Evolutionary conservation across 2,797 vertebrate species (phyloP).

Genomic region (Clarias platycephalus): DNA sequence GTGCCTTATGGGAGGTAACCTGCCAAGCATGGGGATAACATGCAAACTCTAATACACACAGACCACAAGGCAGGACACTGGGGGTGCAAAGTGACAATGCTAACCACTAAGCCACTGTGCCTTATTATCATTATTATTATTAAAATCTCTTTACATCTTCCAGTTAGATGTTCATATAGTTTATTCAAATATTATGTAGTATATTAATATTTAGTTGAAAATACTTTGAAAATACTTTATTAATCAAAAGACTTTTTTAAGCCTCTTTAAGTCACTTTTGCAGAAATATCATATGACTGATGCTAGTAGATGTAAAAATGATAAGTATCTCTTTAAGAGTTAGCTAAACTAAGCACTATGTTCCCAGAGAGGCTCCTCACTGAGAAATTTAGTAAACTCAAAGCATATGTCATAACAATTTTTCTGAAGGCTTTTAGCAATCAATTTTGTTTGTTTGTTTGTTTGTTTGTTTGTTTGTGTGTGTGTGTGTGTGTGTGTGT

Average conservation of each 20-base stretch:
- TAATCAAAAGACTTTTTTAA: background rate
- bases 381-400: slow-evolving; percentile 38
- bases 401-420: slow-evolving; percentile 27
- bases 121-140: background rate
- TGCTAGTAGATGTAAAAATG: slow-evolving; percentile 38
- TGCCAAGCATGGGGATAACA: no score
- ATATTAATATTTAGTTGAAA: background rate
- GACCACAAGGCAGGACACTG: no score
- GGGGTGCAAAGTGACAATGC: no score
- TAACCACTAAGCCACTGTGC: no score
- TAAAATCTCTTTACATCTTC: background rate
- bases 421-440: background rate
- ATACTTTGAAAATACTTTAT: background rate
- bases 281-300: slow-evolving; percentile 16
- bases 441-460: no score
- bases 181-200: background rate
- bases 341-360: slow-evolving; percentile 47
- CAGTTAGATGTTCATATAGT: background rate
- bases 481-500: background rate
- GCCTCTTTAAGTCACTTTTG: slow-evolving; percentile 16
- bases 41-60: no score
- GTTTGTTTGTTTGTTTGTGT: no score
- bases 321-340: slow-evolving; percentile 49
- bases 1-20: no score
- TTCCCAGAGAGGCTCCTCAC: slow-evolving; percentile 29